A percentile compares a stretch with the other conserved stretches of the same genome.
Evolutionary conservation across 2,797 vertebrate species (phyloP).

Genomic region (Mus spretus): DNA sequence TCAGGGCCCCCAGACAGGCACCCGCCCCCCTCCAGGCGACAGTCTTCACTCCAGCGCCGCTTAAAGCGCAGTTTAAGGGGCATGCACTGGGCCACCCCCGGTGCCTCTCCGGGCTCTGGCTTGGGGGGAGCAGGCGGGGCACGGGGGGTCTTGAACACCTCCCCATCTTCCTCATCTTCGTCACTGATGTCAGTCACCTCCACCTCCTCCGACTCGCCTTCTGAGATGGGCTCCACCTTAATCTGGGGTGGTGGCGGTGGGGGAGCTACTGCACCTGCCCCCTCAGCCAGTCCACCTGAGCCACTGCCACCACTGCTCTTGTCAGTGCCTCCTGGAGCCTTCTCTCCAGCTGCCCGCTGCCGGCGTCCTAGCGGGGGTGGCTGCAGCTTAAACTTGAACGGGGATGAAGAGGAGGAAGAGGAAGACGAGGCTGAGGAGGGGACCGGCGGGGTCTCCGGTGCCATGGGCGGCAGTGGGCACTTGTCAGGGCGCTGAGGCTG

Average conservation of each 20-base stretch:
- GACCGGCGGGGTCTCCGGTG: slow-evolving; percentile 82
- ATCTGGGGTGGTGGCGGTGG: slow-evolving; percentile 88
- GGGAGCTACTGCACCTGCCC: slow-evolving; percentile 89
- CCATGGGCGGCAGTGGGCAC: slow-evolving; percentile 87
- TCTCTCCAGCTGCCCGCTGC: slow-evolving; percentile 89
- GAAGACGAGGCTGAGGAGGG: slow-evolving; percentile 84
- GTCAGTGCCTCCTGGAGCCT: slow-evolving; percentile 82
- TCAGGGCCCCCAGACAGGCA: slow-evolving; percentile 78
- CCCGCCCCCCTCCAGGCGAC: slow-evolving; percentile 93
- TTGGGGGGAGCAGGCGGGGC: slow-evolving; percentile 85
- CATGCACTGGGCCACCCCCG: slow-evolving; percentile 89
- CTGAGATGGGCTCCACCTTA: slow-evolving; percentile 95
- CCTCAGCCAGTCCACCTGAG: slow-evolving; percentile 84
- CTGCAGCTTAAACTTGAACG: slow-evolving; percentile 97
- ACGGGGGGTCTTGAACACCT: slow-evolving; percentile 95
- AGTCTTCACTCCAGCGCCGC: slow-evolving; percentile 96
- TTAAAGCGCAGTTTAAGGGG: slow-evolving; percentile 97
- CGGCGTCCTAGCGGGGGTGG: slow-evolving; percentile 94
- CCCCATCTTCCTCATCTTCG: slow-evolving; percentile 93
- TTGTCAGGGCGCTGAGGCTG: slow-evolving; percentile 93
- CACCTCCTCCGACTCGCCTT: slow-evolving; percentile 92
- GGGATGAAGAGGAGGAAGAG: slow-evolving; percentile 88
- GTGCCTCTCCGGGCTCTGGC: slow-evolving; percentile 73
- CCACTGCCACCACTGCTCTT: slow-evolving; percentile 86
- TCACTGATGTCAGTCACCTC: slow-evolving; percentile 95